A percentile compares a stretch with the other conserved stretches of the same genome.
phyloP scores from a whole-genome alignment of 2,113 vertebrate genomes.

The Todiramphus saurophagus region DNA sequence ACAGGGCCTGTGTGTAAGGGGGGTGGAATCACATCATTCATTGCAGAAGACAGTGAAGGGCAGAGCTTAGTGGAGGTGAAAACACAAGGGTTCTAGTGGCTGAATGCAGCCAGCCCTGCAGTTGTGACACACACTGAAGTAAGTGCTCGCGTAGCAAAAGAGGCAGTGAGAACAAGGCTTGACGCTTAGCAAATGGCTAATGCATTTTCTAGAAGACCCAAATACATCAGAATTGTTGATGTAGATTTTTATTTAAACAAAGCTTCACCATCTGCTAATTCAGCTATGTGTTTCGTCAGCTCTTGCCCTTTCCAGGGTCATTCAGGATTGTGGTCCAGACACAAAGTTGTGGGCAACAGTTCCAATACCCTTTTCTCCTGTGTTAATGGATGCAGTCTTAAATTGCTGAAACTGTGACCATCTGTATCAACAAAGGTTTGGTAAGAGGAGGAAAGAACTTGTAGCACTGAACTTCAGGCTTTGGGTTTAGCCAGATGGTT shows the following conservation, averaged over 20 bases:
- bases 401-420: neutral
- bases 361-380: neutral
- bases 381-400: neutral
- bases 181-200: neutral
- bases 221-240: neutral
- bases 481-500: neutral
- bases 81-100: neutral
- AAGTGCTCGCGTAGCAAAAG: neutral
- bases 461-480: neutral
- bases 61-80: neutral
- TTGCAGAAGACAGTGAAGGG: neutral
- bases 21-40: neutral
- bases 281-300: neutral
- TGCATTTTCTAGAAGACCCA: neutral
- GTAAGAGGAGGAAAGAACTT: neutral
- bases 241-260: neutral
- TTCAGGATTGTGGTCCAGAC: neutral
- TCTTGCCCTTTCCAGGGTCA: neutral
- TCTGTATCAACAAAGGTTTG: neutral
- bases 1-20: neutral
- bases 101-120: neutral
- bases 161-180: neutral
- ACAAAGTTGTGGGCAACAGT: neutral
- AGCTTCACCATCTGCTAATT: neutral
- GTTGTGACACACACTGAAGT: neutral